Percentiles rank a stretch among this genome's conserved stretches.
phyloP scores from a whole-genome alignment of 2,113 vertebrate genomes.

The Empidonax traillii region DNA sequence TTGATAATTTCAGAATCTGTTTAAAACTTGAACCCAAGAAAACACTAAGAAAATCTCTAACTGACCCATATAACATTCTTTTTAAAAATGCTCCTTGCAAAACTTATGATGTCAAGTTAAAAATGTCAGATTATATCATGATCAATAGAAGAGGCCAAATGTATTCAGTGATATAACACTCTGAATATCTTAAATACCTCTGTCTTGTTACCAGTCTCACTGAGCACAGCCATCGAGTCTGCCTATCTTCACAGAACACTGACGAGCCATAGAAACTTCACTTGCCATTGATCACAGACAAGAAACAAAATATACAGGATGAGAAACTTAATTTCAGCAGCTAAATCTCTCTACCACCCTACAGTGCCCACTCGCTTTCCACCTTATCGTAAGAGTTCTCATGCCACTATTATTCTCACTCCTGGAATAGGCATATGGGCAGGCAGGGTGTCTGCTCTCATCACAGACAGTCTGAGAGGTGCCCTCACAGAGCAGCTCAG shows the following conservation, averaged over 20 bases:
- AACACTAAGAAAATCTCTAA: not conserved
- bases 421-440: not conserved
- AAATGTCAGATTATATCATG: not conserved
- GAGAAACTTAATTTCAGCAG: not conserved
- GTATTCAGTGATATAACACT: not conserved
- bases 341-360: not conserved
- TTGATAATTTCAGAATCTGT: not conserved
- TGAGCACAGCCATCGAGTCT: not conserved
- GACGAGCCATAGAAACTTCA: not conserved
- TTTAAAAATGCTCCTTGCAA: not conserved
- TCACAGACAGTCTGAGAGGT: rapidly evolving
- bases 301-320: not conserved
- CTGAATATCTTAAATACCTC: not conserved
- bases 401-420: rapidly evolving
- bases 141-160: not conserved
- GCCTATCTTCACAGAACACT: not conserved
- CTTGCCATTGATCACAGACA: not conserved
- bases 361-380: not conserved
- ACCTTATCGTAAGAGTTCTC: not conserved
- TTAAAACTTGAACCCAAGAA: not conserved
- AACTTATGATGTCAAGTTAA: not conserved
- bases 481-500: not conserved
- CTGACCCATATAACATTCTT: not conserved
- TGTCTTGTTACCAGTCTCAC: not conserved
- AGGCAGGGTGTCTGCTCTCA: not conserved